Base-by-base conservation (phyloP, 1,140 invertebrate species). In the Microplitis mediator region DNA sequence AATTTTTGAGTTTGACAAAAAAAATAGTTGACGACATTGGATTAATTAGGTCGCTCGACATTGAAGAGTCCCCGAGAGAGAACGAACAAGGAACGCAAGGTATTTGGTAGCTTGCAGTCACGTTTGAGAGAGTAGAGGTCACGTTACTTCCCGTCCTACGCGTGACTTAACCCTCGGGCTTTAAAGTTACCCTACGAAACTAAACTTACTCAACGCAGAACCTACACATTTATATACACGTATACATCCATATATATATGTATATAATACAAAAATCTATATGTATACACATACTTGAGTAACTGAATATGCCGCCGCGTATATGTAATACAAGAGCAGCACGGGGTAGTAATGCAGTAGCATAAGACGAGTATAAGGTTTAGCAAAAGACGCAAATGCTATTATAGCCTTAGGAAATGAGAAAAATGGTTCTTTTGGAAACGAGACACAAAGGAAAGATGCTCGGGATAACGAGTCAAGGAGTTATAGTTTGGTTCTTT, bases 41-140 rank as follows among this genome's bases (percentile, higher is more conserved):
- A 82, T 79, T 86, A 85, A 85, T 86, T 86, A 85, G 82, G 84
- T 86, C 83, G 80, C 77, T 74, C 75, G 77, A 66, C 78, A 77
- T 72, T 80, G 70, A 70, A 78, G 76, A 58, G 39, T 11, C 2
- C 39, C 39, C 39, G 39, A 11, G 39, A 45, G 39, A 45, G 39
- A 14, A 81, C 76, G 78, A 82, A 84, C 80, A 76, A 80, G 81
- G 83, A 83, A 84, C 80, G 83, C 81, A 52, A 75, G 78, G 79
- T 77, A 86, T 85, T 83, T 77, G 81, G 79, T 84, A 80, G 76
- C 79, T 56, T 23, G 78, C 75, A 74, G 74, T 56, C 31, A 50
- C 13, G 9, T 13, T 9, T 45, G 58, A 54, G 45, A 23, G 63
- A 67, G 58, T 16, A 61, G 52, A 32, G 23, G 11, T 45, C 23